Evolutionary conservation across 2,113 vertebrate species (phyloP).

Genomic region (Condylura cristata): DNA sequence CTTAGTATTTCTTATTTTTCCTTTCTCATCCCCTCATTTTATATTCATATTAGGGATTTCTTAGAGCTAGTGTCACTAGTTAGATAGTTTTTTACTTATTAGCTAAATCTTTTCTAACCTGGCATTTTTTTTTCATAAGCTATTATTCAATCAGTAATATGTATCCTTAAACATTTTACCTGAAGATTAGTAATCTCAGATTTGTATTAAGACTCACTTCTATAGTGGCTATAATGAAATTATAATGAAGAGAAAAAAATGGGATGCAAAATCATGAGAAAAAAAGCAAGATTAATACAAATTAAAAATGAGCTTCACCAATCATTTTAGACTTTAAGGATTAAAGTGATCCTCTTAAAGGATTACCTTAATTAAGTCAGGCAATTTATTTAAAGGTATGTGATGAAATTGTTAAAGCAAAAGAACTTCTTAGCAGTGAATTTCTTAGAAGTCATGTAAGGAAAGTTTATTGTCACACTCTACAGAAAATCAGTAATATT

Average conservation of each 20-base stretch:
- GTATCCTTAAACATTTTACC: background rate
- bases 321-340: constrained; percentile 52
- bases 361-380: constrained; percentile 66
- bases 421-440: constrained; percentile 61
- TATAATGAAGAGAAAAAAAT: constrained; percentile 56
- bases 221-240: constrained; percentile 45
- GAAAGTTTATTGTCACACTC: constrained; percentile 49
- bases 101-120: constrained; percentile 48
- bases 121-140: background rate
- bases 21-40: background rate
- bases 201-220: constrained; percentile 3
- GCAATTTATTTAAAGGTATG: constrained; percentile 62
- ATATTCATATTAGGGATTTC: background rate
- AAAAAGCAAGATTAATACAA: constrained; percentile 45
- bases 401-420: constrained; percentile 55
- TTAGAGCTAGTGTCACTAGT: background rate
- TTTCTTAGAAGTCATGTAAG: constrained; percentile 63
- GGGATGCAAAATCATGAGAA: constrained; percentile 61
- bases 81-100: background rate
- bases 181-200: constrained; percentile 15
- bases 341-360: constrained; percentile 65
- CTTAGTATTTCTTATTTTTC: background rate
- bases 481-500: constrained; percentile 40
- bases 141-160: background rate
- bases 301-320: constrained; percentile 36